Percentiles rank a stretch among this genome's conserved stretches.
Evolutionary conservation across 2,888 invertebrate genomes (phyloP).

Genomic region (Callimorpha dominula): DNA sequence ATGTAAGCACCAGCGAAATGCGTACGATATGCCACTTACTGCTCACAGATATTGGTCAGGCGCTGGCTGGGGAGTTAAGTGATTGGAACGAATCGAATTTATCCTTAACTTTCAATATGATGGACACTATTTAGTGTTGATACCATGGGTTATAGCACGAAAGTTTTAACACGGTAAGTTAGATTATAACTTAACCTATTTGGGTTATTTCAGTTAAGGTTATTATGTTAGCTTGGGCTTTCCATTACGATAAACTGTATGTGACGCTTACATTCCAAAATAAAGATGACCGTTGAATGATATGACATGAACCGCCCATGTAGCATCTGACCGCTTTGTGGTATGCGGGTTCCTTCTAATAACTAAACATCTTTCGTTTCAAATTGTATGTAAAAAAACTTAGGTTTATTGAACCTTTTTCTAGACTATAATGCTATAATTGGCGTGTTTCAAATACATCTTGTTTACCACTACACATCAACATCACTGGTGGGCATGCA

Average conservation of each 20-base stretch:
- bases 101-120: constrained; percentile 23
- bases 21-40: constrained; percentile 38
- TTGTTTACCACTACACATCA: no score
- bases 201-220: neutral
- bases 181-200: constrained; percentile 7
- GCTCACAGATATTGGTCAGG: constrained; percentile 46
- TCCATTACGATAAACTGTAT: neutral
- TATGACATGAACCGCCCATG: no score
- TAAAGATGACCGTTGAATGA: no score
- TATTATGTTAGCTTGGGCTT: neutral
- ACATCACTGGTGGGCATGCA: no score
- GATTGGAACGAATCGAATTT: constrained; percentile 43
- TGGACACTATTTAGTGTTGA: constrained; percentile 22
- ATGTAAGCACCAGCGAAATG: constrained; percentile 36
- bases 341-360: no score
- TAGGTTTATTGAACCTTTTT: no score
- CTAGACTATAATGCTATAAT: no score
- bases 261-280: neutral
- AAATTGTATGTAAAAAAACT: no score
- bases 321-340: no score
- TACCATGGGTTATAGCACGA: neutral
- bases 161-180: constrained; percentile 8
- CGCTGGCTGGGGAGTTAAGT: constrained; percentile 39
- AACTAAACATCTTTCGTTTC: no score
- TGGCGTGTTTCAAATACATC: no score